A percentile compares a stretch with the other conserved stretches of the same genome.
These are phyloP conservation scores for Anastrepha obliqua DNA, from an alignment of 1,140 invertebrate species.

Conservation along the genomic window DNA sequence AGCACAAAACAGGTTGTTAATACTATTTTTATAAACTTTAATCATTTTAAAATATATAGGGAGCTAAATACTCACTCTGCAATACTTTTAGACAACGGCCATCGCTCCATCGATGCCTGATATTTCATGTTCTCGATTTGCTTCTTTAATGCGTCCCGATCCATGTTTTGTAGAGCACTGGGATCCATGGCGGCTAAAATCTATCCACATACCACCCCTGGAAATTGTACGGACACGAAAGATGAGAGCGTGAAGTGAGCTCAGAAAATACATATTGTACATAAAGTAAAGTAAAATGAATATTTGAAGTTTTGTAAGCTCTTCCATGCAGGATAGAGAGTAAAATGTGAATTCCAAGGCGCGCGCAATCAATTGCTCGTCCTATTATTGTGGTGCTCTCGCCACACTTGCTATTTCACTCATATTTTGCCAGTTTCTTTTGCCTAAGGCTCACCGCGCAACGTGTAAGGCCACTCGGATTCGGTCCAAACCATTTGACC, in stretches of 20 bases:
- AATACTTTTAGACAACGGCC: slow-evolving; percentile 94
- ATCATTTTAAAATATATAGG: too few species aligned
- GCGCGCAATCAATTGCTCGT: not conserved
- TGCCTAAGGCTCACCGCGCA: not conserved
- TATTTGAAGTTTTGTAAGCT: too few species aligned
- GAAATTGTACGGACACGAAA: slow-evolving; percentile 57
- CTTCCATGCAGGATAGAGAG: not conserved
- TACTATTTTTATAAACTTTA: too few species aligned
- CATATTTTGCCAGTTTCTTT: not conserved
- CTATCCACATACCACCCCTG: slow-evolving; percentile 74
- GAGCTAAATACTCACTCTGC: slow-evolving; percentile 87
- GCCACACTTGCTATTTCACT: not conserved
- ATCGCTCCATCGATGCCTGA: slow-evolving; percentile 95
- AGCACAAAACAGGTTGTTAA: too few species aligned
- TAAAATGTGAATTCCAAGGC: not conserved
- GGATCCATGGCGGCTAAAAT: slow-evolving; percentile 84
- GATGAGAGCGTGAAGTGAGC: slow-evolving; percentile 14
- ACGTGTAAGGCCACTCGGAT: not conserved
- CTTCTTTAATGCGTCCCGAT: slow-evolving; percentile 96
- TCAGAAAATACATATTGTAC: not conserved
- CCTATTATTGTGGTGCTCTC: not conserved
- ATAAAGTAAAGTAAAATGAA: too few species aligned
- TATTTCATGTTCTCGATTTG: slow-evolving; percentile 98
- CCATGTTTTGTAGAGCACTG: slow-evolving; percentile 94
- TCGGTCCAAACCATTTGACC: too few species aligned